Evolutionary conservation across 1,140 invertebrate genomes (phyloP).

Genomic region (Drosophila dunni): DNA sequence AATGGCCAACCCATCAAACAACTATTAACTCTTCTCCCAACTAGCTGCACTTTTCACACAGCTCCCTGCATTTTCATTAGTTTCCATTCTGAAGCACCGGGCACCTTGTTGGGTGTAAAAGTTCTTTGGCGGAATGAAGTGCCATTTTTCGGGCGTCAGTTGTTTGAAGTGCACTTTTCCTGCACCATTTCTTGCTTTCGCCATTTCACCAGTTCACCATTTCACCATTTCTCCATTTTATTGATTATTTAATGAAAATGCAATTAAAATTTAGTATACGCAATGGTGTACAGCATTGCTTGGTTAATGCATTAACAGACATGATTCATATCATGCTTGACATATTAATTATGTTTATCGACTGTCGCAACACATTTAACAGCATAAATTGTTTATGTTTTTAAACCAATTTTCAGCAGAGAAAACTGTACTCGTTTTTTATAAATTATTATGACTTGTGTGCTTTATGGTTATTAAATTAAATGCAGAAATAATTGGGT

Average conservation of each 20-base stretch:
- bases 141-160: constrained; percentile 57
- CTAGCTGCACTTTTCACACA: constrained; percentile 10
- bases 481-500: constrained; percentile 67
- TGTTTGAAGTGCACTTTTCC: constrained; percentile 40
- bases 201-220: not conserved
- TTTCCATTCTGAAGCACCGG: constrained; percentile 53
- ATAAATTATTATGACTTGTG: constrained; percentile 63
- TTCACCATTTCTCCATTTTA: constrained; percentile 30
- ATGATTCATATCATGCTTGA: constrained; percentile 76
- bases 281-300: constrained; percentile 1
- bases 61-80: constrained; percentile 72
- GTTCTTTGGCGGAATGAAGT: constrained; percentile 73
- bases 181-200: constrained; percentile 21
- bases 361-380: constrained; percentile 5
- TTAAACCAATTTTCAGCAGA: constrained; percentile 55
- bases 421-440: constrained; percentile 25
- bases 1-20: constrained; percentile 10
- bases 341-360: constrained; percentile 50
- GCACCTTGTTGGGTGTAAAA: constrained; percentile 64
- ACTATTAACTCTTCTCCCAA: not conserved
- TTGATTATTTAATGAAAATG: constrained; percentile 78
- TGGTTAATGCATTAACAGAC: constrained; percentile 65
- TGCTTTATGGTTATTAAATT: constrained; percentile 47
- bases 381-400: constrained; percentile 38
- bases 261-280: constrained; percentile 75